phyloP scores from a whole-genome alignment of 2,797 vertebrate genomes.

The Cuculus canorus region DNA sequence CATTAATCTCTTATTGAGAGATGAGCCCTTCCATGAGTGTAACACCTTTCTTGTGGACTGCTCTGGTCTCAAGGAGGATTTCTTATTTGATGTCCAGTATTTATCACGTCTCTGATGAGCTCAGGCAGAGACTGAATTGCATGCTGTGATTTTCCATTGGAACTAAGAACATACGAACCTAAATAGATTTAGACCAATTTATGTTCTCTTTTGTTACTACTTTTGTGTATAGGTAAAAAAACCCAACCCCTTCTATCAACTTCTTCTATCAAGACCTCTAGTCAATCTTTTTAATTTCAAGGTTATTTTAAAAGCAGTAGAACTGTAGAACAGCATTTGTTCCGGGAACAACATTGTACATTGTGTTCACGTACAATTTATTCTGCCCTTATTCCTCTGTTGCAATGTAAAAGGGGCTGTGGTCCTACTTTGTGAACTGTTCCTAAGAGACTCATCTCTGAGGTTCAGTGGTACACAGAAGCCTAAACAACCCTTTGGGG shows the following conservation, averaged over 20 bases:
- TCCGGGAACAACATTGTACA: neutral
- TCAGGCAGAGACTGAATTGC: neutral
- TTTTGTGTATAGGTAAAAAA: neutral
- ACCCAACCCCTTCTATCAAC: no score
- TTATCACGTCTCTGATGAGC: neutral
- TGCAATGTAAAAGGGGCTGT: neutral
- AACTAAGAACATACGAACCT: neutral
- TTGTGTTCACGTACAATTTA: neutral
- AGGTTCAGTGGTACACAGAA: neutral
- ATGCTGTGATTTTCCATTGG: neutral
- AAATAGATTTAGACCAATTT: neutral
- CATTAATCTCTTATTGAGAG: neutral
- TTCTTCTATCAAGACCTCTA: neutral
- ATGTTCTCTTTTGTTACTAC: neutral
- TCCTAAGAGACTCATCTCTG: neutral
- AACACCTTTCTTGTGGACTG: neutral
- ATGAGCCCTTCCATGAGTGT: neutral
- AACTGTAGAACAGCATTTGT: neutral
- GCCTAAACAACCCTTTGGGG: neutral
- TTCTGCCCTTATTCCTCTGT: neutral
- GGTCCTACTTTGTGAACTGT: neutral
- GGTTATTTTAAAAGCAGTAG: neutral
- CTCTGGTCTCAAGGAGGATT: neutral
- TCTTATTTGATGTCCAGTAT: neutral
- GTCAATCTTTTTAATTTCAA: neutral